phyloP scores from a whole-genome alignment of 2,888 invertebrate species.

The Parnassius smintheus region DNA sequence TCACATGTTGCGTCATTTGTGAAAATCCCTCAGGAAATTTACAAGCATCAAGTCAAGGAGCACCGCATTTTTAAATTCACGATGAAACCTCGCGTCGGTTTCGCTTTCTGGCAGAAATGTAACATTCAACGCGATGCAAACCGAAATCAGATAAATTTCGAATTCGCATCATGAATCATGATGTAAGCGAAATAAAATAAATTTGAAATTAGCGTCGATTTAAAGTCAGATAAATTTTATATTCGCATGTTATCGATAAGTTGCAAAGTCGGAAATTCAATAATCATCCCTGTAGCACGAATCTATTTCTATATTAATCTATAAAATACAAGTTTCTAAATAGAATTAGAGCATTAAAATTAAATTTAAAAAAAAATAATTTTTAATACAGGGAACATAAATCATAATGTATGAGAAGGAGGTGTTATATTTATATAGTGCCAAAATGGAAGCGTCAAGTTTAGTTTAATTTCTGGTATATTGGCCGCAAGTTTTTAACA shows the following conservation, averaged over 20 bases:
- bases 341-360: too few species aligned
- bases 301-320: too few species aligned
- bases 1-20: not conserved
- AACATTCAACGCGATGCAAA: conserved; percentile 4
- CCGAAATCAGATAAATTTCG: conserved; percentile 23
- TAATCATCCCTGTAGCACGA: not conserved
- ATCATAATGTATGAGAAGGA: too few species aligned
- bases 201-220: conserved; percentile 19
- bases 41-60: conserved; percentile 19
- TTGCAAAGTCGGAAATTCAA: not conserved
- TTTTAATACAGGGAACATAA: too few species aligned
- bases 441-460: too few species aligned
- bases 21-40: conserved; percentile 19
- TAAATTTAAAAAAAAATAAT: too few species aligned
- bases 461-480: too few species aligned
- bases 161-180: conserved; percentile 15
- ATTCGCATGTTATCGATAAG: conserved; percentile 6
- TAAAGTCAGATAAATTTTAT: conserved; percentile 6
- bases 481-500: too few species aligned
- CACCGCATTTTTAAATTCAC: conserved; percentile 13
- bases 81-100: conserved; percentile 8
- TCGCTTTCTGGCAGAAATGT: conserved; percentile 20
- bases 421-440: too few species aligned
- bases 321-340: too few species aligned
- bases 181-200: not conserved